Evolutionary conservation across 92 coral and sea anemone genomes (phyloP).

Genomic region (Porites evermanni): DNA sequence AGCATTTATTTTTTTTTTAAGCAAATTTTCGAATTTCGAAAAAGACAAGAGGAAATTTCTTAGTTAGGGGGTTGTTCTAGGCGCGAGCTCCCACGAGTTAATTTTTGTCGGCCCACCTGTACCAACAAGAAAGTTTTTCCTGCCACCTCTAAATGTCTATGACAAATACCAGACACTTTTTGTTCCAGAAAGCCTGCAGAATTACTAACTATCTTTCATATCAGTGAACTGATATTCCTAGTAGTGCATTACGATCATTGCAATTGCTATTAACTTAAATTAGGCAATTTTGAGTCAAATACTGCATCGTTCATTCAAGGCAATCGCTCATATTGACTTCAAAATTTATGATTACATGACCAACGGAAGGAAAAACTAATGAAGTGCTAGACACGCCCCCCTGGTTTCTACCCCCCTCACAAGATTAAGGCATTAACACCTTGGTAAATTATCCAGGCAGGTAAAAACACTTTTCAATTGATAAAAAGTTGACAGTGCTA

Average conservation of each 20-base stretch:
- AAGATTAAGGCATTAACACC: slow-evolving; percentile 54
- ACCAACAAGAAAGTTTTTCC: neutral
- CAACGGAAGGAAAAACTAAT: slow-evolving; percentile 60
- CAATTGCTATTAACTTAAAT: neutral
- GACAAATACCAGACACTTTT: slow-evolving; percentile 8
- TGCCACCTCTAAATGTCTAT: neutral
- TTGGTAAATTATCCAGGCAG: slow-evolving; percentile 38
- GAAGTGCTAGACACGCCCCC: slow-evolving; percentile 50
- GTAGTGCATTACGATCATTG: neutral
- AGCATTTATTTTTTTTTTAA: neutral
- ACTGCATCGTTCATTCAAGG: neutral
- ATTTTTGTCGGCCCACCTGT: slow-evolving; percentile 12
- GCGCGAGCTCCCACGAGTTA: neutral
- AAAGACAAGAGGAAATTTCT: neutral
- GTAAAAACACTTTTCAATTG: neutral
- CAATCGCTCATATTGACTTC: neutral
- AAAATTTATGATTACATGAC: slow-evolving; percentile 9
- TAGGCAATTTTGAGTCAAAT: neutral
- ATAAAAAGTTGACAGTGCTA: slow-evolving; percentile 33
- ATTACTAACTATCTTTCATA: neutral
- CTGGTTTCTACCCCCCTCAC: slow-evolving; percentile 51
- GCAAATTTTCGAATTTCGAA: neutral
- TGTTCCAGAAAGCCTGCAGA: neutral
- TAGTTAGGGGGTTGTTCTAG: neutral
- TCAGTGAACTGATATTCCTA: neutral